These are phyloP conservation scores for Drosophila mercatorum DNA, from an alignment of 2,888 invertebrate genomes.

Conservation along the genomic window DNA sequence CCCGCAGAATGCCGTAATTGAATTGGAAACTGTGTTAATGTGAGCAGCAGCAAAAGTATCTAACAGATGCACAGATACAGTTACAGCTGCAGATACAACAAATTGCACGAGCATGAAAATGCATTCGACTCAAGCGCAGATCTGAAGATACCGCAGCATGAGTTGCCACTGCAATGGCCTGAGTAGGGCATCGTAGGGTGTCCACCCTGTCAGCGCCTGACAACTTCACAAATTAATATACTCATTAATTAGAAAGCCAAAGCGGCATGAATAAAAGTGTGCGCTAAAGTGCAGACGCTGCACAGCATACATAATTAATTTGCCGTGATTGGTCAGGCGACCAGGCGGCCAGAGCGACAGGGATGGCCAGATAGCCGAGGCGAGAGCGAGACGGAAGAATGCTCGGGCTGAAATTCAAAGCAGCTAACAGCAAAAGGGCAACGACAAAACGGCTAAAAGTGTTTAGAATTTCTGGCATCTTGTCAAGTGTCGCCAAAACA, in stretches of 20 bases:
- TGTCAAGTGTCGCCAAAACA: slow-evolving; percentile 82
- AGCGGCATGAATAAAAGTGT: slow-evolving; percentile 49
- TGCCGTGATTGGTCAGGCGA: slow-evolving; percentile 34
- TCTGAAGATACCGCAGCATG: slow-evolving; percentile 53
- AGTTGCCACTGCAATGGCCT: slow-evolving; percentile 20
- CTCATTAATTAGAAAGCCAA: slow-evolving; percentile 78
- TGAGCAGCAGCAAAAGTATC: slow-evolving; percentile 57
- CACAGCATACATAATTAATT: slow-evolving; percentile 52
- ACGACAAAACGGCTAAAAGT: slow-evolving; percentile 68
- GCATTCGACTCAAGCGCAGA: slow-evolving; percentile 46
- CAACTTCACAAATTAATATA: slow-evolving; percentile 76
- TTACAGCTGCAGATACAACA: background rate
- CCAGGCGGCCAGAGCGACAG: slow-evolving; percentile 2
- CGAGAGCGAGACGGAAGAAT: background rate
- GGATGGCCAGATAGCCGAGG: background rate
- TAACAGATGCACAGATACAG: slow-evolving; percentile 31
- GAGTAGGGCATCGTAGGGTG: slow-evolving; percentile 6
- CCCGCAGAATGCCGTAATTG: slow-evolving; percentile 62
- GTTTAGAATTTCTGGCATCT: slow-evolving; percentile 82
- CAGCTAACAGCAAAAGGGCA: slow-evolving; percentile 49
- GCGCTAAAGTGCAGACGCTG: slow-evolving; percentile 32
- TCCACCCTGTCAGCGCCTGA: slow-evolving; percentile 70
- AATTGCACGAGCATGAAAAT: slow-evolving; percentile 32
- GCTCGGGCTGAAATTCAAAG: slow-evolving; percentile 34
- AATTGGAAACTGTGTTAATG: slow-evolving; percentile 78